Conservation (phyloP, 1,140 invertebrate genomes). For the Lasioglossum baleicum region DNA sequence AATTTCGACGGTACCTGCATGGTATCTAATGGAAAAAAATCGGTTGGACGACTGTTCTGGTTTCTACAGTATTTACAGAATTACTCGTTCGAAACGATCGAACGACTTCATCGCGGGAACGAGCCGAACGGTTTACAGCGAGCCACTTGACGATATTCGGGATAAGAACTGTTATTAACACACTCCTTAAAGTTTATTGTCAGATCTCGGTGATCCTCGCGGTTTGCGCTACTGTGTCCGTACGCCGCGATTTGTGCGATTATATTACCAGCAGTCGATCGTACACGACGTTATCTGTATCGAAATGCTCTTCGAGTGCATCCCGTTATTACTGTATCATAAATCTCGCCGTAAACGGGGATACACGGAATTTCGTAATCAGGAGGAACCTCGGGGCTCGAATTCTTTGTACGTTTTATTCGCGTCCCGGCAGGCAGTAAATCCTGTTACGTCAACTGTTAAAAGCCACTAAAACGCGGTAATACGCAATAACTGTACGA, state of each 20-base stretch:
- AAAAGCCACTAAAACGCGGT: constrained; percentile 14
- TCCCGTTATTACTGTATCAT: constrained; percentile 8
- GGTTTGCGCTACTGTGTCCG: neutral
- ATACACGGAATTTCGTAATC: constrained; percentile 24
- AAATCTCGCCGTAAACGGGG: constrained; percentile 1
- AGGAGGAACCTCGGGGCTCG: neutral
- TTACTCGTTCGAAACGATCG: neutral
- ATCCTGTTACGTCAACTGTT: constrained; percentile 14
- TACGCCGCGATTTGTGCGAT: neutral
- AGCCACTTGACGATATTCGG: neutral
- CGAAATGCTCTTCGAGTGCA: neutral
- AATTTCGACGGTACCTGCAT: too few species aligned
- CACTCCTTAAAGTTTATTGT: neutral
- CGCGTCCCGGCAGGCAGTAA: constrained; percentile 11
- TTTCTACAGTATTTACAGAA: neutral
- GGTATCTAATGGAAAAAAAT: too few species aligned
- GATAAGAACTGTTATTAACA: constrained; percentile 9
- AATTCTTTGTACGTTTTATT: constrained; percentile 19
- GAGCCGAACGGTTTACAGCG: neutral
- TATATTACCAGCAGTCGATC: constrained; percentile 1
- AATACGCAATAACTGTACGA: constrained; percentile 26
- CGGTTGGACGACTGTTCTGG: too few species aligned
- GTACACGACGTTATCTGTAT: neutral
- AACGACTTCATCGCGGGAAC: constrained; percentile 17
- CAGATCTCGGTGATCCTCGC: neutral